Evolutionary conservation across 1,140 invertebrate species (phyloP).

Genomic region (Steinernema khuongi): DNA sequence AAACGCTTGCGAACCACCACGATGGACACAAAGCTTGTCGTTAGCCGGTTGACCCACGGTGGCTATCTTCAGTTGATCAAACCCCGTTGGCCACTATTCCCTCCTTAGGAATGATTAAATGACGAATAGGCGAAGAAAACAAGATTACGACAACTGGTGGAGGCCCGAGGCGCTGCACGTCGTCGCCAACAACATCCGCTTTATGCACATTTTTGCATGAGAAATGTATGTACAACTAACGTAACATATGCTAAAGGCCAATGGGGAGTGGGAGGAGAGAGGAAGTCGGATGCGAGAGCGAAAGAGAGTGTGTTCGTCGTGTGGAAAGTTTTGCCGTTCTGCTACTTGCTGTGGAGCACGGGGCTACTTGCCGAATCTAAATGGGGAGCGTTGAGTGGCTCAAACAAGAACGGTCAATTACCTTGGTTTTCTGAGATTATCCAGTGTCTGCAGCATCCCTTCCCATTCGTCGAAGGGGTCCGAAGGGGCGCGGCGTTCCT

Average conservation of each 20-base stretch:
- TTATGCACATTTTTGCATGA: not conserved
- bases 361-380: not conserved
- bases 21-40: no score
- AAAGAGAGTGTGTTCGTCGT: not conserved
- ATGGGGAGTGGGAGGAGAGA: not conserved
- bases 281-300: not conserved
- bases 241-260: not conserved
- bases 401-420: no score
- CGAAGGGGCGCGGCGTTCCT: conserved; percentile 2
- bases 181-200: conserved; percentile 16
- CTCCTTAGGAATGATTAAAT: no score
- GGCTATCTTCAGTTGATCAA: no score
- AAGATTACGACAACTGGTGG: no score
- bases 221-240: conserved; percentile 14
- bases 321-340: not conserved
- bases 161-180: no score
- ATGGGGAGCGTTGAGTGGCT: no score
- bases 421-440: not conserved
- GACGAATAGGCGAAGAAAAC: no score
- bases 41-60: no score
- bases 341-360: not conserved
- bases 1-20: no score
- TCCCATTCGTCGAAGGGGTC: not conserved
- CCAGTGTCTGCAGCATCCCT: not conserved
- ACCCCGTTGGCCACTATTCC: no score